phyloP scores from a whole-genome alignment of 2,888 invertebrate species.

The Saturnia pavonia region DNA sequence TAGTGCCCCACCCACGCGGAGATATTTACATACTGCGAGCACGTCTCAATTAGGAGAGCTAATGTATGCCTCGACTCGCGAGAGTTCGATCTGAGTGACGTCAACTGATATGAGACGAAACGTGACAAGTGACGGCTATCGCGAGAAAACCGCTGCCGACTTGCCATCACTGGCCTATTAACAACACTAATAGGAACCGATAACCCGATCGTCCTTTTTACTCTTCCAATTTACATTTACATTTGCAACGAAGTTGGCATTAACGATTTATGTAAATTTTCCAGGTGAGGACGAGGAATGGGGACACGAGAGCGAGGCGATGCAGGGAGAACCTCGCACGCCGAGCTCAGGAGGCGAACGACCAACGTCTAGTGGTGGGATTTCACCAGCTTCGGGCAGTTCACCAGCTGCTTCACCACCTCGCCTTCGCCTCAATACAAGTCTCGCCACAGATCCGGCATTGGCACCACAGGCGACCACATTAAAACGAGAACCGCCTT shows the following conservation, averaged over 20 bases:
- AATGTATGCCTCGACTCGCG: conserved; percentile 80
- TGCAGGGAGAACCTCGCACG: conserved; percentile 79
- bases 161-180: conserved; percentile 69
- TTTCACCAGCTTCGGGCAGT: conserved; percentile 58
- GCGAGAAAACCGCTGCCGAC: conserved; percentile 59
- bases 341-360: conserved; percentile 74
- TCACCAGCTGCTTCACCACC: conserved; percentile 79
- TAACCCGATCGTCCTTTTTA: conserved; percentile 55
- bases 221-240: conserved; percentile 40
- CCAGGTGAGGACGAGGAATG: conserved; percentile 86
- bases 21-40: conserved; percentile 79
- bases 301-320: conserved; percentile 83
- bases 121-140: conserved; percentile 80
- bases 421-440: conserved; percentile 88
- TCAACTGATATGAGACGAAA: conserved; percentile 73
- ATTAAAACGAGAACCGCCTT: conserved; percentile 71
- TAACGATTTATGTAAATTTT: conserved; percentile 50
- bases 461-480: conserved; percentile 85
- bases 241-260: conserved; percentile 37
- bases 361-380: conserved; percentile 64
- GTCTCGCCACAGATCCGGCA: conserved; percentile 92
- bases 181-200: conserved; percentile 74
- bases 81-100: conserved; percentile 75
- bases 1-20: conserved; percentile 77
- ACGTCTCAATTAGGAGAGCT: conserved; percentile 82